Percentiles rank a stretch among this genome's conserved stretches.
Evolutionary conservation across 2,888 invertebrate genomes (phyloP).

Genomic region (Octonoba sinensis): DNA sequence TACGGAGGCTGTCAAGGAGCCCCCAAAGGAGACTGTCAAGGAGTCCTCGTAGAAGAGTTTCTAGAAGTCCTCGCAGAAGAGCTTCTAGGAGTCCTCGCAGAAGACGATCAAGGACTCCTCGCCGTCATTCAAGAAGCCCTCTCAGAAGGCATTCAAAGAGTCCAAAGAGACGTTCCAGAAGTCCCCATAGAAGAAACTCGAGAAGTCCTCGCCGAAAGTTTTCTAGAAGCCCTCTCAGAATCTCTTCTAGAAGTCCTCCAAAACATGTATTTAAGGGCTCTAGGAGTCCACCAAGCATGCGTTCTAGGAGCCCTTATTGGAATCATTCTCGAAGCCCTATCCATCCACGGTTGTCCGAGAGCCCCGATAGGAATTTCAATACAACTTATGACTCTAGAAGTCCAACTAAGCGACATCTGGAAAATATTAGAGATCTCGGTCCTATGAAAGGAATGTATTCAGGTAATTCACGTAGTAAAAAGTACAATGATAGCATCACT

Average conservation of each 20-base stretch:
- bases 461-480: too few relatives aligned
- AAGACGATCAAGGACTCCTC: conserved; percentile 24
- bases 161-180: background rate
- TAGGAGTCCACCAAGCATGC: conserved; percentile 22
- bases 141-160: conserved; percentile 3
- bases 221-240: conserved; percentile 13
- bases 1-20: background rate
- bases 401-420: too few relatives aligned
- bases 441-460: too few relatives aligned
- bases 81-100: conserved; percentile 8
- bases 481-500: too few relatives aligned
- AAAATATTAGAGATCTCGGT: too few relatives aligned
- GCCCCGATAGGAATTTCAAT: too few relatives aligned
- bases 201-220: background rate
- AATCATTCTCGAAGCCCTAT: conserved; percentile 18
- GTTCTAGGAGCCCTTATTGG: conserved; percentile 23
- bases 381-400: too few relatives aligned
- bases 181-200: conserved; percentile 18
- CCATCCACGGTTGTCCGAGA: too few relatives aligned
- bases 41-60: conserved; percentile 7
- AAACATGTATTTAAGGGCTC: conserved; percentile 7
- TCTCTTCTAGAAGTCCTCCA: conserved; percentile 9
- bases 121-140: conserved; percentile 11
- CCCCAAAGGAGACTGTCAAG: background rate
- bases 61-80: conserved; percentile 16